These are phyloP conservation scores for Atlantisia rogersi DNA, from an alignment of 2,113 vertebrate genomes.

Conservation along the genomic window DNA sequence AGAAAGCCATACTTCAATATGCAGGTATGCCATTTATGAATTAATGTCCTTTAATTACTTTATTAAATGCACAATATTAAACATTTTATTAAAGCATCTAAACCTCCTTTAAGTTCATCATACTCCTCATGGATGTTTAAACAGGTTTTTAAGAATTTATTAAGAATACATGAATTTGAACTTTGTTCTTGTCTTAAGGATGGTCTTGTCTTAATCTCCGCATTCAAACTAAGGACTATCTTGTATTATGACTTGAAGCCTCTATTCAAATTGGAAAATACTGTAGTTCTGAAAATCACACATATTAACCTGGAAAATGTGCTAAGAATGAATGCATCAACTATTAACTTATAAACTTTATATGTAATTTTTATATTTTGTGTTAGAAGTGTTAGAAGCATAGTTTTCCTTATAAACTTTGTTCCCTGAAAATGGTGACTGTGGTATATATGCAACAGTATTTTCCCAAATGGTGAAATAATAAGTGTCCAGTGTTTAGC, in stretches of 20 bases:
- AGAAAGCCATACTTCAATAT: background rate
- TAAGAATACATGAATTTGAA: background rate
- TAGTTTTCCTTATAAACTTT: background rate
- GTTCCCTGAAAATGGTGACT: background rate
- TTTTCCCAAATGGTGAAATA: background rate
- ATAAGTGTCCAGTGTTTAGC: background rate
- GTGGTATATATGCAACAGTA: background rate
- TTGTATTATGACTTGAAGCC: background rate
- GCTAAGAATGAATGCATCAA: background rate
- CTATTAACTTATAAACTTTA: background rate
- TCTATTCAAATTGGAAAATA: background rate
- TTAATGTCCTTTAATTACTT: background rate
- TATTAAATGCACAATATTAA: background rate
- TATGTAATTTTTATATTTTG: background rate
- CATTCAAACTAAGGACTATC: background rate
- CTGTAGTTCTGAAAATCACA: background rate
- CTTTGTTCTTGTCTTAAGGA: background rate
- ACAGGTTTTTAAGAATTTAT: background rate
- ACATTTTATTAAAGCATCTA: background rate
- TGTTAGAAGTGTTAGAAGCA: background rate
- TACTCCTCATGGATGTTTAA: background rate
- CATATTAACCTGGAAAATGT: background rate
- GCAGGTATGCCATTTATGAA: background rate
- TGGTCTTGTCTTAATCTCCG: background rate
- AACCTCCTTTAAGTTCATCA: fast-evolving